These are phyloP conservation scores for Chamaea fasciata DNA, from an alignment of 2,113 vertebrate species.

Conservation along the genomic window DNA sequence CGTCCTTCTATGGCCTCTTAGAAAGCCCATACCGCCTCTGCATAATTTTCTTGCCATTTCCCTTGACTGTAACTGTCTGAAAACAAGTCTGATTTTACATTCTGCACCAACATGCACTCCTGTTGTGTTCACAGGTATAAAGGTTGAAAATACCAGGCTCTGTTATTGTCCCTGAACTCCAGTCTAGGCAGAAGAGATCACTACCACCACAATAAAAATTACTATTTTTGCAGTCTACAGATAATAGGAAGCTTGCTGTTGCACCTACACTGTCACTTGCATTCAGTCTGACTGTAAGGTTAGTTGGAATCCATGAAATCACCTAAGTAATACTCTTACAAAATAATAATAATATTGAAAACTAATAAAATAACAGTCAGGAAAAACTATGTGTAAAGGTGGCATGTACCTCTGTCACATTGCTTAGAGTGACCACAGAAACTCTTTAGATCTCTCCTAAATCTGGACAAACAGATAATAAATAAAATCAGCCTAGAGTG, in stretches of 20 bases:
- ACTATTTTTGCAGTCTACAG: background rate
- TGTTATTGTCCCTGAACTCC: background rate
- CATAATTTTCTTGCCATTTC: background rate
- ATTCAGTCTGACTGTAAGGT: background rate
- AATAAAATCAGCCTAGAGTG: background rate
- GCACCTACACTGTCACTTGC: background rate
- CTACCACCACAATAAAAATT: background rate
- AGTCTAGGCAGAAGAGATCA: background rate
- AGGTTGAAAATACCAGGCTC: rapidly evolving
- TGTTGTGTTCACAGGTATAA: background rate
- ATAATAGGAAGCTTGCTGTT: background rate
- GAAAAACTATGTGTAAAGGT: background rate
- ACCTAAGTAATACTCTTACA: background rate
- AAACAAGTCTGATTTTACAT: background rate
- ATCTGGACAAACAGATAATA: background rate
- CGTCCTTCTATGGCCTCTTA: background rate
- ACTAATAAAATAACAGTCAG: background rate
- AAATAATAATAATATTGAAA: background rate
- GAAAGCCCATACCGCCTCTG: background rate
- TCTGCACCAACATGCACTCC: background rate
- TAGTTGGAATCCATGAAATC: background rate
- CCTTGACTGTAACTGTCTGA: background rate
- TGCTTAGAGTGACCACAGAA: background rate
- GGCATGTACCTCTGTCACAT: background rate
- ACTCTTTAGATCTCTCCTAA: background rate